These are phyloP conservation scores for Leptodactylus fuscus DNA, from an alignment of 2,113 vertebrate genomes.

Conservation along the genomic window DNA sequence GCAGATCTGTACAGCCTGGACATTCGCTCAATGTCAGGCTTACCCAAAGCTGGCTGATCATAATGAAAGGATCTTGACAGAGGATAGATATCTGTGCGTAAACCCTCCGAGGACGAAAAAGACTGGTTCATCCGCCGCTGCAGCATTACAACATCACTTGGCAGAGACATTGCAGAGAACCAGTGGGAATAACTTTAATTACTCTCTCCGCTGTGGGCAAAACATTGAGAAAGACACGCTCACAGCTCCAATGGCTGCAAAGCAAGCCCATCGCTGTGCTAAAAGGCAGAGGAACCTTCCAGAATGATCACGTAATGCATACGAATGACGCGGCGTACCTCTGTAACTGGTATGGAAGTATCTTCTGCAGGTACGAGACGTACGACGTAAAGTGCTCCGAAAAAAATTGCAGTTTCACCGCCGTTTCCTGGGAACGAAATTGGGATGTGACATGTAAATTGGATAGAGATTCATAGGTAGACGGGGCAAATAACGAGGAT, in stretches of 20 bases:
- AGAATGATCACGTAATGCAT: not conserved
- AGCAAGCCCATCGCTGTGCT: not conserved
- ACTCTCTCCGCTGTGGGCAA: not conserved
- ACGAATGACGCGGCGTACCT: conserved; percentile 76
- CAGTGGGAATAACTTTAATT: conserved; percentile 18
- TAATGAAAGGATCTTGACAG: not conserved
- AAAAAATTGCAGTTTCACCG: conserved; percentile 89
- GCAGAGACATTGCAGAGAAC: not conserved
- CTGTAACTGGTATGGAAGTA: conserved; percentile 97
- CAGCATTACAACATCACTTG: not conserved
- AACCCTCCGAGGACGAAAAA: not conserved
- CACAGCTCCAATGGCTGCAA: not conserved
- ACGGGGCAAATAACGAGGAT: not conserved
- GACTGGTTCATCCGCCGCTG: not conserved
- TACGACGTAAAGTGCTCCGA: conserved; percentile 89
- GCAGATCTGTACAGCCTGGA: not conserved
- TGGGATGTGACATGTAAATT: conserved; percentile 39
- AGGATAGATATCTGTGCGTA: not conserved
- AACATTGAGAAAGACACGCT: not conserved
- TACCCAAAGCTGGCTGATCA: not conserved
- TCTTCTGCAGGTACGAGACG: conserved; percentile 90
- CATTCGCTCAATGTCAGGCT: not conserved
- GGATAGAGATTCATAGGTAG: conserved; percentile 8
- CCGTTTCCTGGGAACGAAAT: conserved; percentile 85
- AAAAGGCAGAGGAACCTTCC: not conserved